Conservation (phyloP, 2,888 invertebrate genomes). For the Cordilura impudica region DNA sequence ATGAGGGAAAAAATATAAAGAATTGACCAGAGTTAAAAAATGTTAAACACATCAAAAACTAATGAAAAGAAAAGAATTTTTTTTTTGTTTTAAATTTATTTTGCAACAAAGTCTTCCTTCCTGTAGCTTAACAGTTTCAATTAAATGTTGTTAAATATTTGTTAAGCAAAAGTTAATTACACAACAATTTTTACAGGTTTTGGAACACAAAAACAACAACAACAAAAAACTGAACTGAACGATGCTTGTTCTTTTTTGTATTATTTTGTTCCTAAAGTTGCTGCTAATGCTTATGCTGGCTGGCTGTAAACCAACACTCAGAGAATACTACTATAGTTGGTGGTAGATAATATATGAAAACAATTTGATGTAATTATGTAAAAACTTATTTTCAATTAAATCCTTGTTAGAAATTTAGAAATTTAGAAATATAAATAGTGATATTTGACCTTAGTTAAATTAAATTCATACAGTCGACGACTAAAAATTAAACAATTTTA, state of each 20-base stretch:
- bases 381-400: too few relatives aligned
- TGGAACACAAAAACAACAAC: neutral
- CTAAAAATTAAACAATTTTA: too few relatives aligned
- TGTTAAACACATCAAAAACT: constrained; percentile 57
- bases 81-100: constrained; percentile 7
- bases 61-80: constrained; percentile 58
- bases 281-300: constrained; percentile 20
- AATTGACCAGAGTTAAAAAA: constrained; percentile 48
- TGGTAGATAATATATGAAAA: constrained; percentile 2
- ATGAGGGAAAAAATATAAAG: constrained; percentile 11
- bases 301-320: neutral
- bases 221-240: neutral
- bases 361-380: too few relatives aligned
- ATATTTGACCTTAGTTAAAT: too few relatives aligned
- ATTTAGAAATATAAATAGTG: too few relatives aligned
- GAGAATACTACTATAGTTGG: neutral
- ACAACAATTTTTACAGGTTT: constrained; percentile 58
- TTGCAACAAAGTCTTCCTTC: constrained; percentile 22
- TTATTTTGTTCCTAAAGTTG: neutral
- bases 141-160: constrained; percentile 62
- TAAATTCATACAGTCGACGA: too few relatives aligned
- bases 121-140: constrained; percentile 49
- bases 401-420: too few relatives aligned
- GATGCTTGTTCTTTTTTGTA: neutral
- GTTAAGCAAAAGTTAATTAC: constrained; percentile 62